Percentiles rank a stretch among this genome's conserved stretches.
phyloP scores from a whole-genome alignment of 2,797 vertebrate genomes.

The Pelobates cultripes region DNA sequence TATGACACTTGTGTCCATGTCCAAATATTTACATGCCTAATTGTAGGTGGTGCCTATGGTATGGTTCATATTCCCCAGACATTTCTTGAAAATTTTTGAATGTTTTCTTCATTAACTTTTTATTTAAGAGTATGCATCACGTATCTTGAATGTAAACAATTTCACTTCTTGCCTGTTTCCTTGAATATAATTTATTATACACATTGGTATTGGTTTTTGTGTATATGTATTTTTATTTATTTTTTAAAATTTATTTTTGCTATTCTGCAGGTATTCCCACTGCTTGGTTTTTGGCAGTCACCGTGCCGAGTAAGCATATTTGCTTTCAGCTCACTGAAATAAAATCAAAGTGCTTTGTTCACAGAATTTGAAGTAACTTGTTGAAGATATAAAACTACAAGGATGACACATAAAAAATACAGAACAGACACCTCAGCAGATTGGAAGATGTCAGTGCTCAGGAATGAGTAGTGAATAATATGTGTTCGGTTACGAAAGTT shows the following conservation, averaged over 20 bases:
- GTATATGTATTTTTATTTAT: neutral
- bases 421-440: conserved; percentile 61
- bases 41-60: no score
- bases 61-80: no score
- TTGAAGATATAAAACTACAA: conserved; percentile 61
- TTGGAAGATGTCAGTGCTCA: conserved; percentile 60
- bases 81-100: no score
- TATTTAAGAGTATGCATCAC: no score
- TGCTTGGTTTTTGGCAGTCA: conserved; percentile 15
- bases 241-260: neutral
- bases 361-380: conserved; percentile 58
- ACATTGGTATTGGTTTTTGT: neutral
- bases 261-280: conserved; percentile 26
- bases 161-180: neutral
- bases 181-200: neutral
- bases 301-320: conserved; percentile 25
- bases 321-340: conserved; percentile 33
- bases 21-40: no score
- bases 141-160: neutral
- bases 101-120: no score
- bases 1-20: no score
- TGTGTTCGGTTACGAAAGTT: conserved; percentile 27
- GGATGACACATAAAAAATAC: conserved; percentile 47
- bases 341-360: conserved; percentile 59
- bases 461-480: conserved; percentile 65